A percentile compares a stretch with the other conserved stretches of the same genome.
phyloP scores from a whole-genome alignment of 1,140 invertebrate genomes.

The Hestina assimilis region DNA sequence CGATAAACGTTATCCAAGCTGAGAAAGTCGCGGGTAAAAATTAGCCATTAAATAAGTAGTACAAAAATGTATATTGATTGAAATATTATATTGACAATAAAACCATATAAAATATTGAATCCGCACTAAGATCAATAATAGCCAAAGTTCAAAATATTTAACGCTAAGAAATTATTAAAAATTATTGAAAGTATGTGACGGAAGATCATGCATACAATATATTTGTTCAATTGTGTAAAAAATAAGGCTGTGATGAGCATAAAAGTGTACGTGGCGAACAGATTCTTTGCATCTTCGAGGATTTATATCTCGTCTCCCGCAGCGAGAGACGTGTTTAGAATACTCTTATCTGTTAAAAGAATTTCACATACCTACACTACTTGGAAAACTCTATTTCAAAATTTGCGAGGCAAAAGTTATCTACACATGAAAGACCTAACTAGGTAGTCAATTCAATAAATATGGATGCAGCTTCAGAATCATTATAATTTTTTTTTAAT shows the following conservation, averaged over 20 bases:
- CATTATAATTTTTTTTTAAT: too few relatives aligned
- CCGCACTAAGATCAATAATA: too few relatives aligned
- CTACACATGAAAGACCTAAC: neutral
- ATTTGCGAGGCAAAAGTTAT: neutral
- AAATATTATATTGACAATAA: too few relatives aligned
- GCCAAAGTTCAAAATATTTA: too few relatives aligned
- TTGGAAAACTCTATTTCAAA: slow-evolving; percentile 8
- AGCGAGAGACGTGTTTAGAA: slow-evolving; percentile 59
- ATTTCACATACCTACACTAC: slow-evolving; percentile 16
- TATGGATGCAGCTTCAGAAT: too few relatives aligned
- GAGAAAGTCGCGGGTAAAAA: too few relatives aligned
- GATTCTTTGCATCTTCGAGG: slow-evolving; percentile 55
- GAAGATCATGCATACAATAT: slow-evolving; percentile 35
- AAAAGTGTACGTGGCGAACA: slow-evolving; percentile 51
- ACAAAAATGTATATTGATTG: too few relatives aligned
- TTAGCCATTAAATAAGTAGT: too few relatives aligned
- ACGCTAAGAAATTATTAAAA: too few relatives aligned
- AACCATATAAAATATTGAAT: too few relatives aligned
- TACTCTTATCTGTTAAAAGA: slow-evolving; percentile 39
- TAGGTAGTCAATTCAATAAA: neutral
- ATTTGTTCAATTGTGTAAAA: slow-evolving; percentile 58
- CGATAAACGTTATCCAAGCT: too few relatives aligned
- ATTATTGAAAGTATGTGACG: slow-evolving; percentile 1
- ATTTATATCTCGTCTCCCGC: slow-evolving; percentile 61
- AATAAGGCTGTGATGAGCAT: slow-evolving; percentile 65